phyloP scores from a whole-genome alignment of 2,797 vertebrate species.

The Anableps anableps region DNA sequence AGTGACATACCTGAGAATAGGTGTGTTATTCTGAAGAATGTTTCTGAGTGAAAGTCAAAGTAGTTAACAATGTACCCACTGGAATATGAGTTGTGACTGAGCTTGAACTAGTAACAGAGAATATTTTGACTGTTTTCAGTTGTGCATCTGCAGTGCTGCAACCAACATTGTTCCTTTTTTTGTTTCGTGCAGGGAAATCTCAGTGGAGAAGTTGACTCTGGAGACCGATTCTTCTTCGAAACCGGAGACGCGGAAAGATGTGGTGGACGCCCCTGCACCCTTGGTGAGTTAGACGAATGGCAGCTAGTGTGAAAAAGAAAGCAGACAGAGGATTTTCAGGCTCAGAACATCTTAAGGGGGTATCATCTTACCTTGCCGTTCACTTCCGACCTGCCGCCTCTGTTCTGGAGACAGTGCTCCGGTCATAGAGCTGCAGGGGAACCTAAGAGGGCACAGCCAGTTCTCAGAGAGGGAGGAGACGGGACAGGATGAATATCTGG shows the following conservation, averaged over 20 bases:
- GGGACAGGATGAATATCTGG: too few relatives aligned
- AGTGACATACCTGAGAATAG: not conserved
- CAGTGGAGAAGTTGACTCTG: slow-evolving; percentile 82
- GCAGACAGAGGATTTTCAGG: slow-evolving; percentile 21
- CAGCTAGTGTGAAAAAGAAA: slow-evolving; percentile 6
- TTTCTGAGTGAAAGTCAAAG: not conserved
- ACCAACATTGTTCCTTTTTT: not conserved
- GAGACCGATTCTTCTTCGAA: slow-evolving; percentile 69
- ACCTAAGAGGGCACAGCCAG: not conserved
- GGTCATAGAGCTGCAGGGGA: not conserved
- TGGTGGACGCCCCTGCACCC: slow-evolving; percentile 44
- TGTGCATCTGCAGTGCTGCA: not conserved
- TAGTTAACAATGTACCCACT: not conserved
- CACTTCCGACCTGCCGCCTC: not conserved
- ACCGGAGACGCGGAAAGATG: slow-evolving; percentile 62
- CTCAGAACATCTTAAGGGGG: not conserved
- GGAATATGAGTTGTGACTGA: not conserved
- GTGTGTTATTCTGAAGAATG: too few relatives aligned
- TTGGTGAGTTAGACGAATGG: slow-evolving; percentile 57
- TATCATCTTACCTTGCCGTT: not conserved
- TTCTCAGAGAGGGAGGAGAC: not conserved
- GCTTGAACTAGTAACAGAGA: not conserved
- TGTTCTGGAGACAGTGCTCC: not conserved
- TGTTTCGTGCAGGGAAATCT: slow-evolving; percentile 75
- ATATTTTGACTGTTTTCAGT: not conserved